A percentile compares a stretch with the other conserved stretches of the same genome.
Evolutionary conservation across 2,888 invertebrate genomes (phyloP).

Genomic region (Ischnus inquisitorius): DNA sequence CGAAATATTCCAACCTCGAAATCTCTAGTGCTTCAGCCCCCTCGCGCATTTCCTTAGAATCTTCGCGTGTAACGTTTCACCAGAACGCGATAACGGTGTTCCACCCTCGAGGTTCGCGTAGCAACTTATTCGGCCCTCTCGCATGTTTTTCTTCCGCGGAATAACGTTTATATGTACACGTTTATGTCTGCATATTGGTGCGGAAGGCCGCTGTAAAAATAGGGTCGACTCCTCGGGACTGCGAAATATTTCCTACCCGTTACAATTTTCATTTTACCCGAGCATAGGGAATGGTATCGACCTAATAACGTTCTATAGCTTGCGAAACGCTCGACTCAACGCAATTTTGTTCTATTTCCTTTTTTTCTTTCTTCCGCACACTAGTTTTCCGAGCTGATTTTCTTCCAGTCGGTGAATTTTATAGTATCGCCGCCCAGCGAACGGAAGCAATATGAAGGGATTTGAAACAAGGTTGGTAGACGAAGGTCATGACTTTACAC

Average conservation of each 20-base stretch:
- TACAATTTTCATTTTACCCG: conserved; percentile 52
- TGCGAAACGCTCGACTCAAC: conserved; percentile 32
- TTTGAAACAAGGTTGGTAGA: conserved; percentile 27
- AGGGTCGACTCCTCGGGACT: conserved; percentile 25
- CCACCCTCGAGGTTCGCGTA: conserved; percentile 1
- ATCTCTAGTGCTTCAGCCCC: conserved; percentile 3
- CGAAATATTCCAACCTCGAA: conserved; percentile 11
- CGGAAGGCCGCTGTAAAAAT: conserved; percentile 8
- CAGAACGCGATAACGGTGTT: conserved; percentile 32
- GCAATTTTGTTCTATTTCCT: not conserved
- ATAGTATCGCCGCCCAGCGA: conserved; percentile 49
- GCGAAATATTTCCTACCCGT: conserved; percentile 43
- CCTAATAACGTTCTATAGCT: conserved; percentile 1
- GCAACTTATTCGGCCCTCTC: conserved; percentile 34
- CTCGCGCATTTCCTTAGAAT: not conserved
- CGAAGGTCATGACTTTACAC: conserved; percentile 17
- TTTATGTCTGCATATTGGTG: not conserved
- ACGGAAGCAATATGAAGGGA: conserved; percentile 51
- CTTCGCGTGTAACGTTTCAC: conserved; percentile 15
- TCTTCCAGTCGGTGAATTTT: conserved; percentile 63
- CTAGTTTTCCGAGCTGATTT: conserved; percentile 42
- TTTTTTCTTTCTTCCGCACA: conserved; percentile 2
- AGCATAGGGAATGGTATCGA: conserved; percentile 15
- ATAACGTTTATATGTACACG: not conserved
- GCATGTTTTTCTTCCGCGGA: conserved; percentile 35